These are phyloP conservation scores for Chironomus striatipennis DNA, from an alignment of 1,140 invertebrate genomes.

Conservation along the genomic window DNA sequence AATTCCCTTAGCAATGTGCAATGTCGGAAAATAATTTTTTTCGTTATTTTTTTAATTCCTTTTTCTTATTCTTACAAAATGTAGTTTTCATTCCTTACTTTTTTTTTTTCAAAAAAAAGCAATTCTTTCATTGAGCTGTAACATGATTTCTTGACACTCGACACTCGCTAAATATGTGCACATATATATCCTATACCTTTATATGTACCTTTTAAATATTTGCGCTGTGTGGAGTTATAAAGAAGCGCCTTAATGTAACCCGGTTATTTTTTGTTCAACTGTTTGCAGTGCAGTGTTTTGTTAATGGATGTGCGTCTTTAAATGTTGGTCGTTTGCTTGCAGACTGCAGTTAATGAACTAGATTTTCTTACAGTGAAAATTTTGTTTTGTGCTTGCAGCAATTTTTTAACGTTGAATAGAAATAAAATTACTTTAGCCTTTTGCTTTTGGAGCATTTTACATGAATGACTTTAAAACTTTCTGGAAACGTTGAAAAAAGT, in stretches of 20 bases:
- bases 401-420: too few species aligned
- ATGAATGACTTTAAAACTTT: too few species aligned
- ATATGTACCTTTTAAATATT: too few species aligned
- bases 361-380: too few species aligned
- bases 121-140: neutral
- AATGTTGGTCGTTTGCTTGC: too few species aligned
- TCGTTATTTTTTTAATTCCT: neutral
- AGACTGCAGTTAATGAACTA: too few species aligned
- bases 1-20: neutral
- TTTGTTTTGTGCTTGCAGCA: too few species aligned
- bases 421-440: too few species aligned
- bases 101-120: neutral
- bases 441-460: too few species aligned
- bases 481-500: too few species aligned
- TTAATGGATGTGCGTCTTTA: too few species aligned
- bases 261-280: neutral
- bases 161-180: neutral
- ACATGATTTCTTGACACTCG: constrained; percentile 12
- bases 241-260: neutral
- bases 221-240: neutral
- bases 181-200: neutral
- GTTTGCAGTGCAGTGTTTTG: too few species aligned
- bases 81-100: neutral
- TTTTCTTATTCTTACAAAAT: neutral
- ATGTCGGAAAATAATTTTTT: neutral